Base-by-base conservation (phyloP, 2,888 invertebrate species). In the Adineta ricciae region DNA sequence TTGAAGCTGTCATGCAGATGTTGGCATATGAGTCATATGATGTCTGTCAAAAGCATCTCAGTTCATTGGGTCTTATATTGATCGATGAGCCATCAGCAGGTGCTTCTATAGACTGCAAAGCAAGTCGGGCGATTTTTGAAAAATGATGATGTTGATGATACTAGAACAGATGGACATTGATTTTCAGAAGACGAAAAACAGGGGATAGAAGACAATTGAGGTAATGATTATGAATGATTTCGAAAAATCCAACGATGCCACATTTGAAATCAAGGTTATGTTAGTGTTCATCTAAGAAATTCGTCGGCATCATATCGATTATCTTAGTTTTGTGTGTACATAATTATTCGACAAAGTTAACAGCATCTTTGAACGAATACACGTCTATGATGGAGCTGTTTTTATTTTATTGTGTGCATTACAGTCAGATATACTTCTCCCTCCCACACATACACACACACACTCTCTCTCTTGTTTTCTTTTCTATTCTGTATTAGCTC, bases 121-220 rank as follows among this genome's bases (percentile, higher is more conserved):
- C 64, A 64, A 64, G 64, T 64, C 64, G 64, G 32, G 64, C 64
- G 16, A 64, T 64, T 64, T 64, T 64, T 64, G 64, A 64, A 64
- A 64, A 64, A 32, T 64, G 32, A 64, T 32, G 64, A 64, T 32
- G 64, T 11, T 27, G 27, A 56, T 54, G 50, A 50, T 50, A 19
- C 3, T 52, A 4, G 24, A 7, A 21, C 21, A 21, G 21, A 52
- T 52, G 52, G 52, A 52, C 21, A 52, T 21, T 9, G 5, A 52
- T 21, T 52, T 50, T 16, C 19, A 50, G 50, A 50, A 50, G 50
- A 50, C 11, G 19, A 50, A 14, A 3, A 50, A 50, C 14, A 50
- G 19, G 50, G 50, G 19, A 16, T 19, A 50, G 50, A 49, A 49
- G 49, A 11, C 14, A 49, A n/a, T 14, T 49, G 14, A 49, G 49